Base-by-base conservation (phyloP, 2,113 vertebrate genomes). In the Mobula birostris region DNA sequence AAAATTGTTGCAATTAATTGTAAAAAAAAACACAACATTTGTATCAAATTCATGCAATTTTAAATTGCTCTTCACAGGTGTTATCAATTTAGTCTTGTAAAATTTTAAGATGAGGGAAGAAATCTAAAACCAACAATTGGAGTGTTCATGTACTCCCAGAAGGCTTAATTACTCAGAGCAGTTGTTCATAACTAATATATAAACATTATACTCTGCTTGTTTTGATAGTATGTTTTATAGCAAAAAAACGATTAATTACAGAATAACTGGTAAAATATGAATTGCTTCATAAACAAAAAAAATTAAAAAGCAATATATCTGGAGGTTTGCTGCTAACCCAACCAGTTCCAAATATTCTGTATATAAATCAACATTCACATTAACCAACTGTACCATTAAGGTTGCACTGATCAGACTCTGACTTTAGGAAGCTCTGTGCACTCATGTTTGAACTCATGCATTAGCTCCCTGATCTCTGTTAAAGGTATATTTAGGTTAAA, bases 161-260 rank as follows among this genome's bases (percentile, higher is more conserved):
- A 48, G 70, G 36, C 70, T 74, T 76, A 93, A 93, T 76, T 93
- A 93, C 91, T 12, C 7, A 56, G 70, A 56, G 3, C 36, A 14
- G 19, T 93, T 74, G 91, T 93, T 93, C 68, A 76, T 40, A 93
- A 93, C 91, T 29, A 56, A 93, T 76, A 76, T 74, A 56, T 93
- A 56, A 92, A 74, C 17, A 92, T 56, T 74, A 48, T 21, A 76
- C 36, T 15, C 70, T 2, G 12, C 24, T 74, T 93, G 29, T 76
- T 48, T 74, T 93, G 74, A 48, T 90, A 7, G 68, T 76, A 40
- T 56, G 32, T 93, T 74, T 74, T 29, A 27, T 15, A 27, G 32
- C 68, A 93, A 93, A 90, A 87, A 91, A 19, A 56, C 40, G 48
- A 93, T 92, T 48, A 93, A 93, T 93, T 93, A 40, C 27, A 93